Evolutionary conservation across 1,140 invertebrate genomes (phyloP), one percentile per base, ranked within the genome.

Genomic region (Pachyrhynchus sulphureomaculatus): DNA sequence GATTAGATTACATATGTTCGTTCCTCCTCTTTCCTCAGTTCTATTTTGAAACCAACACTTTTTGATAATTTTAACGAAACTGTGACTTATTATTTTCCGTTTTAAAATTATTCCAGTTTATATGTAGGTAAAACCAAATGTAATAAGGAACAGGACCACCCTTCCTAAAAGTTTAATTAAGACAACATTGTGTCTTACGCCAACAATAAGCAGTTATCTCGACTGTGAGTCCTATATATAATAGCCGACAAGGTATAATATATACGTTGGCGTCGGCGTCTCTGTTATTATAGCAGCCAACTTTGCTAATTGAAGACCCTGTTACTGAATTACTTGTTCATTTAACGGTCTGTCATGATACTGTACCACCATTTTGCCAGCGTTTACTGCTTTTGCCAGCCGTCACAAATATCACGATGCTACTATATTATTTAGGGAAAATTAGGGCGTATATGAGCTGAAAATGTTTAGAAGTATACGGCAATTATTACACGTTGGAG

Each of bases 271-370:
- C 47, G 39, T 45, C 55, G 29, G 57, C 56, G 47, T 59, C 48
- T 55, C 64, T 41, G 57, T 45, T 57, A 60, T 67, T 67, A 69
- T 67, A 67, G 66, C 65, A 69, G 57, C 58, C 67, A 71, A 71
- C 55, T 71, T 68, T 55, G 65, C 67, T 71, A 71, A 71, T 71
- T 71, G 69, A 71, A 69, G 67, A 66, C 67, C 64, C 65, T 59
- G 57, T 63, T 68, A 71, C 65, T 71, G 67, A 71, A 69, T 71
- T 71, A 69, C 55, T 68, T 71, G 69, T 69, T 71, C 65, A 68
- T 66, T 70, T 68, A 70, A 70, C 63, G 68, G 62, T 68, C 67
- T 70, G 67, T 70, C 68, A 68, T 65, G 58, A 64, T 61, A 64
- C 62, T 64, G 56, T 60, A 53, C 60, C 42, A 59, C 26, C 53